These are phyloP conservation scores for Dione juno DNA, from an alignment of 2,888 invertebrate genomes.

Conservation along the genomic window DNA sequence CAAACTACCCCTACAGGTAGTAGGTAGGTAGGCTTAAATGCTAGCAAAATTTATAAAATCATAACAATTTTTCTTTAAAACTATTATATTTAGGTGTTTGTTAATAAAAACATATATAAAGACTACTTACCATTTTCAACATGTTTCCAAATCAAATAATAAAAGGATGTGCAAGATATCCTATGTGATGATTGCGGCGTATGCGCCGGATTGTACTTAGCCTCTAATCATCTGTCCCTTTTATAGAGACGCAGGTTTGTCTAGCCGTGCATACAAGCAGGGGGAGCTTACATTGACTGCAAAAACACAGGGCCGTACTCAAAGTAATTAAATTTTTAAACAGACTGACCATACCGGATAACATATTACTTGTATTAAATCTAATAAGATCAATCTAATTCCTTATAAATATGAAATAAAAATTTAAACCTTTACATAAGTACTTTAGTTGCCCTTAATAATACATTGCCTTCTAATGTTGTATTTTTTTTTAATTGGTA, in stretches of 20 bases:
- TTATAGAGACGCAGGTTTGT: slow-evolving; percentile 81
- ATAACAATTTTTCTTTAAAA: no score
- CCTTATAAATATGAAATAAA: no score
- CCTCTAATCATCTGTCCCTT: slow-evolving; percentile 80
- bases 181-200: slow-evolving; percentile 71
- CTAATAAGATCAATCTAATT: no score
- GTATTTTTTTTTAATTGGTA: no score
- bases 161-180: slow-evolving; percentile 57
- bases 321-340: slow-evolving; percentile 25
- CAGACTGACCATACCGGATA: slow-evolving; percentile 25
- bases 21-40: no score
- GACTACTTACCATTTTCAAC: slow-evolving; percentile 67
- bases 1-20: no score
- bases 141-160: slow-evolving; percentile 47
- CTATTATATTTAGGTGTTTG: background rate
- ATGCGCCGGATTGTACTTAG: slow-evolving; percentile 77
- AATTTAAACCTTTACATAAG: no score
- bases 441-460: no score
- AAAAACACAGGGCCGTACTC: slow-evolving; percentile 67
- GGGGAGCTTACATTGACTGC: slow-evolving; percentile 74
- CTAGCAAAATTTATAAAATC: no score
- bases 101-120: slow-evolving; percentile 15
- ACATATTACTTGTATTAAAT: no score
- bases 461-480: no score
- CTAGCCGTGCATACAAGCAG: slow-evolving; percentile 74